Evolutionary conservation across 1,140 invertebrate species (phyloP).

Genomic region (Aphidius gifuensis): DNA sequence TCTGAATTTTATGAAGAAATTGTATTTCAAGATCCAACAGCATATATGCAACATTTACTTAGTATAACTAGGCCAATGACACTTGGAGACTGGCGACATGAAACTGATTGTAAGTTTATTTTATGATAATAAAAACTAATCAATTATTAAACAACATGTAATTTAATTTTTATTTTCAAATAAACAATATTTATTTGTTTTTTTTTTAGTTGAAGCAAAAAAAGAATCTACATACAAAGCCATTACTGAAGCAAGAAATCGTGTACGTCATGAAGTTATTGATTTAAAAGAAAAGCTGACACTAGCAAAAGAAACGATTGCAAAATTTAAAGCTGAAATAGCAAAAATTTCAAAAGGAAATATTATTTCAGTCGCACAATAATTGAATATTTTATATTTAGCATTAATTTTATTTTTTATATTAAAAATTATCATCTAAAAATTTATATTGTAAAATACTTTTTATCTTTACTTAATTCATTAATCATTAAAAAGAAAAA

Average conservation of each 20-base stretch:
- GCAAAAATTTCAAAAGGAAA: constrained; percentile 59
- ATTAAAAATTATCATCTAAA: too few relatives aligned
- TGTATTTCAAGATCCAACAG: constrained; percentile 94
- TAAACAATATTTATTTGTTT: constrained; percentile 19
- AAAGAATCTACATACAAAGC: constrained; percentile 78
- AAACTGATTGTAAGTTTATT: constrained; percentile 81
- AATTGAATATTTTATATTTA: not conserved
- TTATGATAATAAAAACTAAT: not conserved
- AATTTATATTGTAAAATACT: too few relatives aligned
- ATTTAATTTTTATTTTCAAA: constrained; percentile 17
- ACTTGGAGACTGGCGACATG: constrained; percentile 75
- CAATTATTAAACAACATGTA: too few relatives aligned
- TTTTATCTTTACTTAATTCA: too few relatives aligned
- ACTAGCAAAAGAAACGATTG: constrained; percentile 84
- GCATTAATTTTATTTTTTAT: too few relatives aligned
- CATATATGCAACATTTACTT: constrained; percentile 86
- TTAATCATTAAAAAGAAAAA: too few relatives aligned
- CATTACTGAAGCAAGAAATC: constrained; percentile 77
- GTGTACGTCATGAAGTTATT: constrained; percentile 79
- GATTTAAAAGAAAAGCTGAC: constrained; percentile 87
- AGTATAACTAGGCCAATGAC: constrained; percentile 73
- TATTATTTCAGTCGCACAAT: constrained; percentile 34
- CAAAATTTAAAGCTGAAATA: constrained; percentile 85
- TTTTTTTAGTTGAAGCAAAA: constrained; percentile 83
- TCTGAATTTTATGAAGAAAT: constrained; percentile 97